Conservation (phyloP, 2,888 invertebrate species). For the Caenorhabditis doughertyi region DNA sequence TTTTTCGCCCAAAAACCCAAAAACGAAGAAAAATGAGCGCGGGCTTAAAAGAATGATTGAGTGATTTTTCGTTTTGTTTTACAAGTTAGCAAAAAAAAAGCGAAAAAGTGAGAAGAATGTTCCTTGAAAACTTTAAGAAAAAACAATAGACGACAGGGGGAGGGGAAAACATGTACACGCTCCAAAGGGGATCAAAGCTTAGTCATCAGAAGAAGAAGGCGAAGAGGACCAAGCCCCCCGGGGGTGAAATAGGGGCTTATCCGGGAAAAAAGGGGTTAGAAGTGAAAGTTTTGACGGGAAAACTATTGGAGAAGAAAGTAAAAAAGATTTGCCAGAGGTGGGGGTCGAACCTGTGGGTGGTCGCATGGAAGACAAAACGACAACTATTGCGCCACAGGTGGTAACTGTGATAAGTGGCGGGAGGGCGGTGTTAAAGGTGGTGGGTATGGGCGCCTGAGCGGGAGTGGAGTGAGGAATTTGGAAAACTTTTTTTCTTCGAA, state of each 20-base stretch:
- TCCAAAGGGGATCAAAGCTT: conserved; percentile 33
- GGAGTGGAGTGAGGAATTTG: too few species aligned
- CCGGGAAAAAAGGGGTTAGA: not conserved
- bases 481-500: not conserved
- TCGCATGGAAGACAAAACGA: too few species aligned
- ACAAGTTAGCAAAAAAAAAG: conserved; percentile 26
- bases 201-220: conserved; percentile 5
- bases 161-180: too few species aligned
- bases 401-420: too few species aligned
- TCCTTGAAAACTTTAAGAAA: not conserved
- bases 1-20: too few species aligned
- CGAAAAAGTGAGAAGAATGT: not conserved
- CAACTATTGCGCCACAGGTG: too few species aligned
- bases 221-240: not conserved
- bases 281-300: not conserved
- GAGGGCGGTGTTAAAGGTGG: too few species aligned
- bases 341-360: not conserved
- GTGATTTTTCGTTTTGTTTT: conserved; percentile 29
- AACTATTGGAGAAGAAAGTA: not conserved
- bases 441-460: too few species aligned
- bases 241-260: conserved; percentile 20
- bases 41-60: conserved; percentile 43
- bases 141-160: not conserved
- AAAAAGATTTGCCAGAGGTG: too few species aligned
- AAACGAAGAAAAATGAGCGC: conserved; percentile 37